Evolutionary conservation across 2,113 vertebrate genomes (phyloP).

Genomic region (Pteruthius melanotis): DNA sequence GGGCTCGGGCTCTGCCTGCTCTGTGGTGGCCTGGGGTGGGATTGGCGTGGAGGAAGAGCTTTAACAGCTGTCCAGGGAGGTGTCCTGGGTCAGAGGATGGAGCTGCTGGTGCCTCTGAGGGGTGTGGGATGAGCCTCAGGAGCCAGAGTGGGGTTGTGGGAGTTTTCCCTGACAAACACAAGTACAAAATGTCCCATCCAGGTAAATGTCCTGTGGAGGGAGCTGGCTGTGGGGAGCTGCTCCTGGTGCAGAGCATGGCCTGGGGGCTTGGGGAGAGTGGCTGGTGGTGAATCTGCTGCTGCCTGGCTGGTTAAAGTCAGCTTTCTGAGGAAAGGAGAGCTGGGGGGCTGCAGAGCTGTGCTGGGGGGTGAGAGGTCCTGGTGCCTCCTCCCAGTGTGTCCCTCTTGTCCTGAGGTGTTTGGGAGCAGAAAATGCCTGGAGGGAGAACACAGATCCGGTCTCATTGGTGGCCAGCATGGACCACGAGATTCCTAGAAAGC

Average conservation of each 20-base stretch:
- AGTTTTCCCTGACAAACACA: background rate
- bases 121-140: background rate
- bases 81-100: background rate
- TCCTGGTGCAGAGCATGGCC: background rate
- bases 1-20: background rate
- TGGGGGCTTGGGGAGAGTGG: background rate
- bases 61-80: background rate
- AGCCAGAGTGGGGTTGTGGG: background rate
- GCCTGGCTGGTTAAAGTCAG: background rate
- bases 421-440: background rate
- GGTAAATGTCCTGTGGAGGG: fast-evolving
- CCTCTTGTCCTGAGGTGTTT: background rate
- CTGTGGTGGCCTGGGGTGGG: too few relatives aligned
- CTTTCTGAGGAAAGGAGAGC: background rate
- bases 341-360: background rate
- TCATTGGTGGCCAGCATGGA: fast-evolving
- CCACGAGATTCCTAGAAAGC: background rate
- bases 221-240: background rate
- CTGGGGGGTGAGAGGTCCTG: background rate
- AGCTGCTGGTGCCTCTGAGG: background rate
- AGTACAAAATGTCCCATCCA: background rate
- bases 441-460: fast-evolving
- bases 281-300: background rate
- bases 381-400: fast-evolving
- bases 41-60: background rate